Evolutionary conservation across 2,797 vertebrate genomes (phyloP).

Genomic region (Tapera naevia): DNA sequence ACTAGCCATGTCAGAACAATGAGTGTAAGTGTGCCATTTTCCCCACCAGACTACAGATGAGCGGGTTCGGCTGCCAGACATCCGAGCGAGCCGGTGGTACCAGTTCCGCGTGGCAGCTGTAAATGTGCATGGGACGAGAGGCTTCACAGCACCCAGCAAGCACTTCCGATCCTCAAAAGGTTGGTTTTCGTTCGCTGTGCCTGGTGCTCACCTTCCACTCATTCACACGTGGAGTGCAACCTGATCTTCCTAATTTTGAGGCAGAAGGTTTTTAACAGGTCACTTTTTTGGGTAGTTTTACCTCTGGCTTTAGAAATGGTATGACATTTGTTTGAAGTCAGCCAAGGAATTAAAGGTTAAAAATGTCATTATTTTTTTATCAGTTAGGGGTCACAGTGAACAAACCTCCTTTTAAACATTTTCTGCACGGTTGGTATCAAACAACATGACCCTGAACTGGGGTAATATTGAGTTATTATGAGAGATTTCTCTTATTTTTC

Average conservation of each 20-base stretch:
- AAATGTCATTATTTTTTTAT: not conserved
- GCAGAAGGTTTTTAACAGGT: not conserved
- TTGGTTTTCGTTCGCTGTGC: constrained; percentile 44
- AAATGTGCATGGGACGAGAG: constrained; percentile 93
- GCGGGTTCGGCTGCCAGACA: constrained; percentile 83
- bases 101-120: constrained; percentile 96
- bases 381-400: not conserved
- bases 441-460: not conserved
- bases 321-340: not conserved
- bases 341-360: not conserved
- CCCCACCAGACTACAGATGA: constrained; percentile 88
- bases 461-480: not conserved
- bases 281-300: not conserved
- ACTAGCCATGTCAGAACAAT: not conserved
- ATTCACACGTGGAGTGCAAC: accelerated
- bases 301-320: not conserved
- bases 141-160: constrained; percentile 96
- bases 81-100: constrained; percentile 93
- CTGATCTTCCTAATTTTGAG: not conserved
- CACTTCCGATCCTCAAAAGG: constrained; percentile 95
- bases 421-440: not conserved
- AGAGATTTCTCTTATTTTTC: not conserved
- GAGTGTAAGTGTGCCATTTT: not conserved
- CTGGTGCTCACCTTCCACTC: not conserved
- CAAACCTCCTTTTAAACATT: not conserved